Base-by-base conservation (phyloP, 1,140 invertebrate species). In the Drosophila parabipectinata region DNA sequence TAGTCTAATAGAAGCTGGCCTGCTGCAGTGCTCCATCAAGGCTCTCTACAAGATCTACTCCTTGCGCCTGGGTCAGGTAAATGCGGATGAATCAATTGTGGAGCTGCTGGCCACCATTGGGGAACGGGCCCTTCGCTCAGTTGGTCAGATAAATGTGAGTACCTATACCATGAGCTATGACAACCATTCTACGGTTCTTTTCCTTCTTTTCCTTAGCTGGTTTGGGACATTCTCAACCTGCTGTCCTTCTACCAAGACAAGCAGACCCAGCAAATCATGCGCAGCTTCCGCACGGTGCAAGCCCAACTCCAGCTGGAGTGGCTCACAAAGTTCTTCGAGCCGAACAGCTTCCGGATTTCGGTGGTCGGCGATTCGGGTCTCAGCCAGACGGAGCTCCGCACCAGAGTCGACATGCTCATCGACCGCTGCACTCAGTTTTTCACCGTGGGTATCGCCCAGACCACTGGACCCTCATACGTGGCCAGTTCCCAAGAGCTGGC, bases 101-200 rank as follows among this genome's bases (percentile, higher is more conserved):
- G 91, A 93, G 52, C 58, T 94, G 2, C 73, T 94, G 0, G 91
- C 92, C 0, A 79, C 90, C 0, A 92, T 94, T 9, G 93, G 92
- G 0, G 92, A 92, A 3, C 93, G 93, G 56, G 82, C 93, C 3
- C 58, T 94, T 0, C 93, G 93, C 68, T 93, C 92, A 8, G 91
- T 93, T 0, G 93, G 93, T 0, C 93, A 83, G 64, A 92, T 92
- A 0, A 91, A 90, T 64, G 91, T 92, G n/a, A 66, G 32, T 12
- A 21, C 9, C 8, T 0, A 0, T 39, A 15, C 30, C 15, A 6
- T 9, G 10, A 44, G 41, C 14, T 44, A 3, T 1, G 28, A 4
- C 0, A 10, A 9, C 1, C 4, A 2, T 21, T 34, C 1, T 14
- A 7, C 45, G 6, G 0, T 34, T 24, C 10, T 21, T 0, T 14